Evolutionary conservation across 2,113 vertebrate species (phyloP), one percentile per base, ranked within the genome.

Genomic region (Archocentrus centrarchus): DNA sequence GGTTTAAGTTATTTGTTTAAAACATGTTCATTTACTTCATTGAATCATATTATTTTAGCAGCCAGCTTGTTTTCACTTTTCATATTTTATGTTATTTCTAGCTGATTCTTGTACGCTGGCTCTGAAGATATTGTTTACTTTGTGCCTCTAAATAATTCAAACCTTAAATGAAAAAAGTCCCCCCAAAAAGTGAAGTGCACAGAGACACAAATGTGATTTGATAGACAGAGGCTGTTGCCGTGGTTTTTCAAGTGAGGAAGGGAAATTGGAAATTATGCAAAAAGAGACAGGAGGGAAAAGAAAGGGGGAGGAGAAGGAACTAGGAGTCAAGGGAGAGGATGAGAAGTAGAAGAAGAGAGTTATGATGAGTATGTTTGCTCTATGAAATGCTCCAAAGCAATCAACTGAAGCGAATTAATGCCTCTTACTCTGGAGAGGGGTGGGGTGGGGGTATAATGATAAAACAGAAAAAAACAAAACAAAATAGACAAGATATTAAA

Each of bases 211-310:
- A 81, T 80, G 75, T 15, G 50, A 77, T 24, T 44, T 87, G 85
- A 89, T 79, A 85, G 75, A 83, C 86, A 79, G 53, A 60, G 61
- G 24, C 77, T 81, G 80, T 32, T 87, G 63, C 59, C 11, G 47
- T 76, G 63, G 63, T 82, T 86, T 80, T 84, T 76, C 2, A 63
- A 55, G 75, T 75, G 59, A 77, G 85, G 58, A 30, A 83, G 13
- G 30, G 55, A 88, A 91, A 90, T 90, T 82, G 62, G 81, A 92
- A 89, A 90, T 91, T 87, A 87, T 90, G 86, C 86, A 79, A 87
- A 87, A 75, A 57, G 39, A 77, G 59, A 75, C 66, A 44, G 30
- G 61, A 66, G 82, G 78, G 75, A 75, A 57, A 73, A 75, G 77
- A 79, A 75, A 70, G 18, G 44, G 24, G 70, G 60, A 59, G 64